Base-by-base conservation (phyloP, 2,113 vertebrate genomes). In the Origma solitaria region DNA sequence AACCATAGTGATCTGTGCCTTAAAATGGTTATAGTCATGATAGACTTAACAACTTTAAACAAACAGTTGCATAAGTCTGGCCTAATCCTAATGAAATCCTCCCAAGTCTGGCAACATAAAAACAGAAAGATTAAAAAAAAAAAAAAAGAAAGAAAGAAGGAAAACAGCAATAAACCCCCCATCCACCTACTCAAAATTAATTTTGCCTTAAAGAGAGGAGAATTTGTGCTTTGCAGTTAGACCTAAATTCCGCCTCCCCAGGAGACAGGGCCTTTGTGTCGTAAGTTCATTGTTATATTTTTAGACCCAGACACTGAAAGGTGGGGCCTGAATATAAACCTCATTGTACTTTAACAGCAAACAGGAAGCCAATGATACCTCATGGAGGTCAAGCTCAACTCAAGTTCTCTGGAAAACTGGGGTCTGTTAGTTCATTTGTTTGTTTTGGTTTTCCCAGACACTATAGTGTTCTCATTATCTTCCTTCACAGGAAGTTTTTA, bases 251-350 rank as follows among this genome's bases (percentile, higher is more conserved):
- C 7, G 14, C 69, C 47, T 88, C 45, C 72, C 24, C 61, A 37
- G 65, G 47, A 76, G 90, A 91, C 85, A 38, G 25, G n/a, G 13
- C 75, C 53, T 91, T 90, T 86, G 60, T 94, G 88, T 75, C 86
- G 86, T 47, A 95, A 80, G 92, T 95, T 94, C 91, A 94, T 71
- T 92, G 89, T 56, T 93, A 8, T 82, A 94, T 94, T 97, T 97
- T 92, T 96, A 94, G 90, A 95, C 17, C 66, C 31, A 90, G 81
- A 91, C 72, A 60, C 92, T 66, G 72, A 90, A 88, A 90, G 80
- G 69, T 78, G 87, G 90, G 82, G 53, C 42, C 82, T 2, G 2
- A 75, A 57, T 19, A 42, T 69, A 97, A 90, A 78, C 71, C 25
- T 95, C 64, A 92, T 81, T 95, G 94, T 96, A 77, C 50, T 96